These are phyloP conservation scores for Scaeva pyrastri DNA, from an alignment of 2,888 invertebrate species.

Conservation along the genomic window DNA sequence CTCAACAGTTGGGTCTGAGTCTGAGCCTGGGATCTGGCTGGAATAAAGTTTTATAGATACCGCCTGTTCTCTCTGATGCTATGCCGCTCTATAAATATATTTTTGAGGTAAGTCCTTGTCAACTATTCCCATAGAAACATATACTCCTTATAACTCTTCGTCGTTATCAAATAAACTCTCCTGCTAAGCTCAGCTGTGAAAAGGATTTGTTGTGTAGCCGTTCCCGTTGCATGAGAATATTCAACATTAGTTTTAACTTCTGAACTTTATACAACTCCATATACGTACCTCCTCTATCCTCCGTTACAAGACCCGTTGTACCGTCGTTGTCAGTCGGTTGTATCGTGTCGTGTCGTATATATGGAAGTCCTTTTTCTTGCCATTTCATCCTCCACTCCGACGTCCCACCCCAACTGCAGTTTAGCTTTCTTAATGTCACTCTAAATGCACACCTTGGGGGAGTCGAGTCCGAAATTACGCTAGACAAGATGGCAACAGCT, in stretches of 20 bases:
- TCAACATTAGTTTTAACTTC: conserved; percentile 69
- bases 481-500: conserved; percentile 74
- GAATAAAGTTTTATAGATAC: conserved; percentile 59
- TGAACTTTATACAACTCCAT: conserved; percentile 59
- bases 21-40: neutral
- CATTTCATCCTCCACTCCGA: conserved; percentile 10
- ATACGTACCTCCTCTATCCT: neutral
- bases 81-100: conserved; percentile 12
- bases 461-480: conserved; percentile 60
- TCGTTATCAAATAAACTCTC: conserved; percentile 29
- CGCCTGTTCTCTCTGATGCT: conserved; percentile 13
- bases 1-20: conserved; percentile 67
- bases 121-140: conserved; percentile 58
- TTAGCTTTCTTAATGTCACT: conserved; percentile 69
- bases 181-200: conserved; percentile 18
- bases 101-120: conserved; percentile 61
- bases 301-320: neutral
- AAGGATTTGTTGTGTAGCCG: conserved; percentile 46
- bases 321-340: neutral
- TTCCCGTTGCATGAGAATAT: conserved; percentile 43
- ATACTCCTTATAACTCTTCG: conserved; percentile 17
- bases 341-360: neutral
- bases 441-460: conserved; percentile 58
- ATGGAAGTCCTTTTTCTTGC: neutral
- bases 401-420: conserved; percentile 11